phyloP scores from a whole-genome alignment of 2,888 invertebrate species.

The Xylota sylvarum region DNA sequence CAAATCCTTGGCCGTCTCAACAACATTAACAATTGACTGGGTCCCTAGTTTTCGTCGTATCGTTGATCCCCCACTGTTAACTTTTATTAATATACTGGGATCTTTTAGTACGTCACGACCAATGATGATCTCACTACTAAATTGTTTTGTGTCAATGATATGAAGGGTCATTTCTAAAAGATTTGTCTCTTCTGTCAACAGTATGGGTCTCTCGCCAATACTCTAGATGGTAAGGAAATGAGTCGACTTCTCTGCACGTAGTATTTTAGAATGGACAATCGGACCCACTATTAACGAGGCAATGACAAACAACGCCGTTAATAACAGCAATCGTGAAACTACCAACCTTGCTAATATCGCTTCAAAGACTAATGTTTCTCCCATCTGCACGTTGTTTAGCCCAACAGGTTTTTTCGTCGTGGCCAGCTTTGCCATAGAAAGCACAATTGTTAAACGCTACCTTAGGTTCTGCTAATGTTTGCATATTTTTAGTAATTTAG shows the following conservation, averaged over 20 bases:
- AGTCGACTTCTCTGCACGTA: background rate
- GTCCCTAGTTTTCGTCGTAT: conserved; percentile 8
- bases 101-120: conserved; percentile 33
- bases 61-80: conserved; percentile 2
- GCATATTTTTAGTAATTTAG: too few relatives aligned
- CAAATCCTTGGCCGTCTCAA: background rate
- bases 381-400: too few relatives aligned
- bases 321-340: too few relatives aligned
- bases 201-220: conserved; percentile 12
- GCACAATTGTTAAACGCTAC: too few relatives aligned
- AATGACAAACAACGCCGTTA: too few relatives aligned
- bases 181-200: conserved; percentile 33
- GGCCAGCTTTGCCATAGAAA: too few relatives aligned
- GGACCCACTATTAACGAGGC: too few relatives aligned
- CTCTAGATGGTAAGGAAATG: conserved; percentile 12
- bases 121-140: conserved; percentile 33
- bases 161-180: conserved; percentile 26
- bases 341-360: too few relatives aligned
- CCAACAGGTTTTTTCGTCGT: too few relatives aligned
- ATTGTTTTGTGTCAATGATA: conserved; percentile 17
- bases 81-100: background rate
- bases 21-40: conserved; percentile 16
- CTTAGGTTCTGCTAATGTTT: too few relatives aligned
- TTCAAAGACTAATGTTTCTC: too few relatives aligned
- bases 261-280: too few relatives aligned